Evolutionary conservation across 2,113 vertebrate species (phyloP), one percentile per base, ranked within the genome.

Genomic region (Cyanoramphus novaezelandiae): DNA sequence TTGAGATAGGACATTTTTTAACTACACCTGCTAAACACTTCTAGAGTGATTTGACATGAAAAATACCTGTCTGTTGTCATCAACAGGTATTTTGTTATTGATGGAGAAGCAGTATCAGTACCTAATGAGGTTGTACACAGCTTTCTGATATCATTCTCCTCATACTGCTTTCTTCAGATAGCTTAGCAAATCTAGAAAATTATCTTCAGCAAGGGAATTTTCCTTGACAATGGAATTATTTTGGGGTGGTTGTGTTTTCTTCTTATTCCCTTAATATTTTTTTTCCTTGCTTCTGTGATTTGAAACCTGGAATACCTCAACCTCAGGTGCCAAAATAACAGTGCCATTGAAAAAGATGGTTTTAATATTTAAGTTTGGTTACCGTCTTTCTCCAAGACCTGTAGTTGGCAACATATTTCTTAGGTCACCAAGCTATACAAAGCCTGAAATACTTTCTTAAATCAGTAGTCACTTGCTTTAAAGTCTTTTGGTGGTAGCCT

Each of bases 161-260:
- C 43, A 9, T 28, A 50, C 13, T 68, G 12, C 11, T 76, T 96
- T 81, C 69, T 84, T 59, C 31, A 63, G 64, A 49, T 19, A 77
- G 9, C 13, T 68, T 83, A 47, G 16, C 13, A 75, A 88, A 71
- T 75, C 35, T 82, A 55, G 44, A 35, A 59, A 23, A 43, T 13
- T 15, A 47, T 13, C 25, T 65, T 77, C 28, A 68, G 9, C 7
- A 75, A 62, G 57, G 29, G 72, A 81, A 57, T n/a, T 37, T 18
- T 80, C 5, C 13, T 70, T 52, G 33, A 37, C 0, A 2, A 31
- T 35, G 33, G 17, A 74, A 57, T 82, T 93, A 33, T 86, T 76
- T 75, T 47, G 1, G 1, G 6, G 5, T 55, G 12, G 6, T 57
- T 55, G 14, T 11, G 1, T 0, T 25, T 80, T 80, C 39, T 72